Evolutionary conservation across 2,888 invertebrate species (phyloP).

Genomic region (Eupithecia subumbrata): DNA sequence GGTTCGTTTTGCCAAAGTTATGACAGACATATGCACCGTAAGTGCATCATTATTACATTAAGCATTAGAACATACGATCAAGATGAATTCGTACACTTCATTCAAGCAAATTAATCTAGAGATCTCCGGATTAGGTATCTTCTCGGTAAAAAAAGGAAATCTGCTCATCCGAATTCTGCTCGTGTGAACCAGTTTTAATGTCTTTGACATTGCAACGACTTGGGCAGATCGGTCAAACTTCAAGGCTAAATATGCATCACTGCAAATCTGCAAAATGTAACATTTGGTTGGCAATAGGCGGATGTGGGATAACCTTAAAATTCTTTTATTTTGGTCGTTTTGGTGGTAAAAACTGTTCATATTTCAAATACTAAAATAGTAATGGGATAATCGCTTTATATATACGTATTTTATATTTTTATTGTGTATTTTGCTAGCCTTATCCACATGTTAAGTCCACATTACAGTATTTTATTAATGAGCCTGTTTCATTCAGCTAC

Average conservation of each 20-base stretch:
- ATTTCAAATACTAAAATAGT: neutral
- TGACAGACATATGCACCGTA: neutral
- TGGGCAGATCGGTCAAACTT: conserved; percentile 6
- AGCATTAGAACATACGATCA: neutral
- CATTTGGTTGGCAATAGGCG: neutral
- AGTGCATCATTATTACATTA: too few relatives aligned
- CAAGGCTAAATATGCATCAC: conserved; percentile 12
- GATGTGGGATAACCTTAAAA: neutral
- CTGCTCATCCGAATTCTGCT: conserved; percentile 6
- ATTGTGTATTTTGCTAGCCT: neutral
- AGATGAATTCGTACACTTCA: neutral
- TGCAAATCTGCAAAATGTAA: neutral
- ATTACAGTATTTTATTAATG: too few relatives aligned
- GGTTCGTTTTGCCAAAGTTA: too few relatives aligned
- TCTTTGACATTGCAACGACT: conserved; percentile 5
- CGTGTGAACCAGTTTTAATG: conserved; percentile 18
- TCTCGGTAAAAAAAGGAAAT: neutral
- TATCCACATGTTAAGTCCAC: too few relatives aligned
- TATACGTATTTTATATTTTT: neutral
- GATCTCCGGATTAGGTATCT: neutral
- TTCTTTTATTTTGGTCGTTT: neutral
- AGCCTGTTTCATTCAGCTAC: too few relatives aligned
- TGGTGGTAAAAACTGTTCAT: neutral
- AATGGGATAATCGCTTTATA: neutral
- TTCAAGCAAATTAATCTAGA: neutral